Evolutionary conservation across 1,140 invertebrate genomes (phyloP).

Genomic region (Psilanteris sp.): DNA sequence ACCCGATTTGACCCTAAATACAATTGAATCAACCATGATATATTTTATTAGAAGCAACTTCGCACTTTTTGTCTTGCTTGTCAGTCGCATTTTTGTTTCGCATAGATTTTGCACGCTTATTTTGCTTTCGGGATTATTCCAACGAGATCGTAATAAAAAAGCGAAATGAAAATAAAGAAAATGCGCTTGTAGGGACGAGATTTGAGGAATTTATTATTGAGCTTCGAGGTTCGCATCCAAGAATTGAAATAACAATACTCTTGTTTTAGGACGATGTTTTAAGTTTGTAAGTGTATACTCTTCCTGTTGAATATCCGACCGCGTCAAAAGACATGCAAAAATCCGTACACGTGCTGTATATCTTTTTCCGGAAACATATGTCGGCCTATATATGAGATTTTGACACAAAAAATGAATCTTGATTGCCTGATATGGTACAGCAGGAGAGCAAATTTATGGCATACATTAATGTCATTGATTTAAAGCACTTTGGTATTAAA

Average conservation of each 20-base stretch:
- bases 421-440: no score
- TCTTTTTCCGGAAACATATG: no score
- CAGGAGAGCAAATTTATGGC: no score
- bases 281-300: no score
- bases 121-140: slow-evolving; percentile 18
- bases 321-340: slow-evolving; percentile 3
- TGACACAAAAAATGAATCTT: no score
- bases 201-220: slow-evolving; percentile 22
- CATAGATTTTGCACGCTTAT: slow-evolving; percentile 25
- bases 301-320: slow-evolving; percentile 1
- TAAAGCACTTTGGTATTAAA: no score
- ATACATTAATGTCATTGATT: no score
- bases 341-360: background rate
- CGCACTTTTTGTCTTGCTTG: slow-evolving; percentile 23
- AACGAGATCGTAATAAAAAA: slow-evolving; percentile 35
- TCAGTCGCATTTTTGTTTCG: slow-evolving; percentile 11
- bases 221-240: background rate
- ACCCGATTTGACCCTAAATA: slow-evolving; percentile 59
- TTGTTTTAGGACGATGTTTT: no score
- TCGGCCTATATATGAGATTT: no score
- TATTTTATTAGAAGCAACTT: slow-evolving; percentile 60
- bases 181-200: background rate
- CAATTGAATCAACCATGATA: slow-evolving; percentile 62
- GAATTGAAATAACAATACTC: slow-evolving; percentile 14
- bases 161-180: slow-evolving; percentile 8